Evolutionary conservation across 2,888 invertebrate genomes (phyloP), one percentile per base, ranked within the genome.

Genomic region (Heteromyza rotundicornis): DNA sequence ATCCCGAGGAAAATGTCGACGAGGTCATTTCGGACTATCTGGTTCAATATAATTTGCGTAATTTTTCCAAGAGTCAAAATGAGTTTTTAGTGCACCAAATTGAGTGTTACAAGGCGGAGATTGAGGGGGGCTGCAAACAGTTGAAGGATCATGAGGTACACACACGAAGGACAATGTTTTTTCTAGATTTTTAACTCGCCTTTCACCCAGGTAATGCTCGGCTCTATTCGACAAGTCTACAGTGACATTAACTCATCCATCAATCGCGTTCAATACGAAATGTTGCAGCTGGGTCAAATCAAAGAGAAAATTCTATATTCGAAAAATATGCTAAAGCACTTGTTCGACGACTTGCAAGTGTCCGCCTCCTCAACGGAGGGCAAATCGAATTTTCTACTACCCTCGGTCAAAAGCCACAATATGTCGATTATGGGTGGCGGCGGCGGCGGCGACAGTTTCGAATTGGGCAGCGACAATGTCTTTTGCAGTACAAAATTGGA

Each of bases 241-340:
- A 61, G 60, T 5, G 79, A 81, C 24, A 79, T 80, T 1, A 77
- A 75, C 27, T 57, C 69, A 2, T 74, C 77, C 0, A 69, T 82
- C 2, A 78, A 81, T 67, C 79, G 79, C 57, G 73, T 81, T 36
- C 79, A 80, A 51, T 74, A 79, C 40, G 82, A 82, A 51, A 75
- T 80, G 68, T 59, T 74, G 60, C 81, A 81, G 62, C 58, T 82
- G 16, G 71, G 75, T 22, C 78, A 81, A 69, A 79, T 81, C 32
- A 82, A 80, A 59, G 80, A 81, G 16, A 82, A 82, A 67, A 82
- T 82, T n/a, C 62, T 79, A 10, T 80, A 77, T 59, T 78, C 79
- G 1, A 80, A 78, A 60, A 79, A 76, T 59, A 69, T 81, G 64
- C 58, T 81, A 58, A 74, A 75, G 59, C 78, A 73, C 57, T 66